Conservation (phyloP, 2,113 vertebrate species). For the Myodes glareolus region DNA sequence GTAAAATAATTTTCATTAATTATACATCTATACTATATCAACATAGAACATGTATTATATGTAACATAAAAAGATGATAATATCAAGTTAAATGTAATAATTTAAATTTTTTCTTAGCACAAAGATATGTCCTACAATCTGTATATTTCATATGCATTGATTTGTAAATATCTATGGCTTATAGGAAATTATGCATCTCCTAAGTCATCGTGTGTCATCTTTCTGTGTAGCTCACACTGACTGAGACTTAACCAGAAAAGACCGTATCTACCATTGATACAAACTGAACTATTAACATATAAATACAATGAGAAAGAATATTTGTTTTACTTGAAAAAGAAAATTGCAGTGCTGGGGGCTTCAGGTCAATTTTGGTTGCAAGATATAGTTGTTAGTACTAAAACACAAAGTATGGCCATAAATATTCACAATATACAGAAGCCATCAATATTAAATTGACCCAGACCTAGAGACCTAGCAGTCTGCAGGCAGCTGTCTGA, state of each 20-base stretch:
- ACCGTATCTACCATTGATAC: neutral
- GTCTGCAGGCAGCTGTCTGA: too few relatives aligned
- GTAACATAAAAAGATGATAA: neutral
- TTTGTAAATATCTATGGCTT: neutral
- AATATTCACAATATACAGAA: too few relatives aligned
- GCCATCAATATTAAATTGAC: too few relatives aligned
- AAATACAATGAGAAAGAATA: neutral
- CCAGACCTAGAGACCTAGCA: too few relatives aligned
- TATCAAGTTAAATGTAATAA: neutral
- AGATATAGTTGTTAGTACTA: neutral
- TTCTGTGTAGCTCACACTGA: neutral
- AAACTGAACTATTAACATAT: neutral
- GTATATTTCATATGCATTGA: neutral
- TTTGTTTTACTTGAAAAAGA: neutral
- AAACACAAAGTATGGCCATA: neutral
- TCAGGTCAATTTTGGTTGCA: fast-evolving
- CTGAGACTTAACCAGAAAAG: neutral
- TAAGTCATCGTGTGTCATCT: neutral
- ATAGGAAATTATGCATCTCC: neutral
- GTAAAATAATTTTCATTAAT: neutral
- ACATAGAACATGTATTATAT: too few relatives aligned
- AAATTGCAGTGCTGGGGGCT: neutral
- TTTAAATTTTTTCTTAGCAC: neutral
- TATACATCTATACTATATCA: too few relatives aligned
- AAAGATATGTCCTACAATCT: neutral